Evolutionary conservation across 64 coral and sea anemone species (phyloP).

Genomic region (Pocillopora damicornis): DNA sequence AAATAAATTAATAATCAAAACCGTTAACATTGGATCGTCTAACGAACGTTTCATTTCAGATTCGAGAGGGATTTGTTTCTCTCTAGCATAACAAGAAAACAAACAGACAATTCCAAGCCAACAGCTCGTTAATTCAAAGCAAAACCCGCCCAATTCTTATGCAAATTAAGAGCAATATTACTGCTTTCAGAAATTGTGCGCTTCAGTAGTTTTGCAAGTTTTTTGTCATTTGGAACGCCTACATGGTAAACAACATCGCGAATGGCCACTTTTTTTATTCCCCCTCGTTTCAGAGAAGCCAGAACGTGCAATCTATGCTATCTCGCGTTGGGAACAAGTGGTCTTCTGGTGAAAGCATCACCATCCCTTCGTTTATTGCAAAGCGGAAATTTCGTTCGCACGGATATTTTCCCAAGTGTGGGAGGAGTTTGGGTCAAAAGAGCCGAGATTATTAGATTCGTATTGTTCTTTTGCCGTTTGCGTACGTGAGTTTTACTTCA

Average conservation of each 20-base stretch:
- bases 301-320: not conserved
- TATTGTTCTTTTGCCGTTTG: not conserved
- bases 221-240: slow-evolving; percentile 29
- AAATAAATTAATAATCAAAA: not conserved
- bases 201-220: slow-evolving; percentile 39
- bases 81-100: not conserved
- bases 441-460: slow-evolving; percentile 24
- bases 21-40: not conserved
- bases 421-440: slow-evolving; percentile 19
- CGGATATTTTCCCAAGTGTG: not conserved
- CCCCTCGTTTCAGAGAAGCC: not conserved
- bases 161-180: slow-evolving; percentile 33
- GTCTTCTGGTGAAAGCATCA: not conserved
- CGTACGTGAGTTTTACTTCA: not conserved
- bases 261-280: not conserved
- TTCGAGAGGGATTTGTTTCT: not conserved
- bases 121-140: not conserved
- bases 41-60: not conserved
- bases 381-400: slow-evolving; percentile 37
- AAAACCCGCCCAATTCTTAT: slow-evolving; percentile 10
- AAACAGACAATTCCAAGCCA: not conserved
- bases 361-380: not conserved
- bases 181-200: slow-evolving; percentile 33
- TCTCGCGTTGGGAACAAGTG: not conserved
- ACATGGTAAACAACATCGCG: not conserved